Base-by-base conservation (phyloP, 2,113 vertebrate species). In the Garra rufa region DNA sequence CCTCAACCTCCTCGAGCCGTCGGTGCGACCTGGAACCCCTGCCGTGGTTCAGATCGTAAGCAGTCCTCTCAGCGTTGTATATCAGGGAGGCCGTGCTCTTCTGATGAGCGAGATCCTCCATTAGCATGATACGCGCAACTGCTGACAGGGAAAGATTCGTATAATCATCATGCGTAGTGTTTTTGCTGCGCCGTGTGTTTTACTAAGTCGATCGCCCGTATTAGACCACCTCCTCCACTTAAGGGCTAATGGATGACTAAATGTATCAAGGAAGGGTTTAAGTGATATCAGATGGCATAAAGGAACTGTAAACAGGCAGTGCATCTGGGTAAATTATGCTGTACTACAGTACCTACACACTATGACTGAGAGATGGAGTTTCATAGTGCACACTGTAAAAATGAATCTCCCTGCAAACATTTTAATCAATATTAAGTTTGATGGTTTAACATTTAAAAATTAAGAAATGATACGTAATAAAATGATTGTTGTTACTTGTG, bases 281-380 rank as follows among this genome's bases (percentile, higher is more conserved):
- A 82, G 80, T 41, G 65, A 82, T 82, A 71, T 82, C 65, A 82
- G 30, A 82, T 70, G 30, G 80, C 43, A 59, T 73, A 63, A 79
- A 52, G 30, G 8, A 70, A 48, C 52, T 34, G 81, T 83, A 85
- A 41, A 82, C 78, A 86, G 34, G 34, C 52, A 83, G 19, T 69
- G 80, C 46, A 41, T 70, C 46, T 55, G 46, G 63, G 30, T 55
- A 82, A 70, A 82, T 70, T 26, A 82, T 55, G 48, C 21, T 50
- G 30, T 41, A 55, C 30, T 82, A n/a, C n/a, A n/a, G n/a, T n/a
- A 82, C 61, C 13, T 24, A 34, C 46, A 34, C 21, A 70, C 24
- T 61, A 44, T 24, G n/a, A 28, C 76, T 79, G 17, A 50, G n/a
- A 30, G 43, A 80, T 65, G 59, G 77, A 80, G 61, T 80, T 79